These are phyloP conservation scores for Callospermophilus lateralis DNA, from an alignment of 2,113 vertebrate species.

Conservation along the genomic window DNA sequence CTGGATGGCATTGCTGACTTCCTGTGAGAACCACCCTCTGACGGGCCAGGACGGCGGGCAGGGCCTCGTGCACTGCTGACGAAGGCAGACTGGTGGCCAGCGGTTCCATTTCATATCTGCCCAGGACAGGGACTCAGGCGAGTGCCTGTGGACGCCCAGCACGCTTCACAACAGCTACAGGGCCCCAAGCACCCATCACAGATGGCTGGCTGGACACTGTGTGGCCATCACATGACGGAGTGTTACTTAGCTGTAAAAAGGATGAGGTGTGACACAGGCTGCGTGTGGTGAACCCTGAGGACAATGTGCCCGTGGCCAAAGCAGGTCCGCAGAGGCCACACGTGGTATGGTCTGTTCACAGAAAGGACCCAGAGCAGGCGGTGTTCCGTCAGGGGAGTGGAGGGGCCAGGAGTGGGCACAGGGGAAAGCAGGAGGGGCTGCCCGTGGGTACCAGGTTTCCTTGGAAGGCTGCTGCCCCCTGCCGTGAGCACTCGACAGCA, in stretches of 20 bases:
- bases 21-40: fast-evolving
- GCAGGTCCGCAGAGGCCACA: background rate
- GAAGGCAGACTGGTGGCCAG: background rate
- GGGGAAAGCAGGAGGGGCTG: background rate
- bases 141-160: too few species aligned
- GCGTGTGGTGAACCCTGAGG: fast-evolving
- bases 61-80: fast-evolving
- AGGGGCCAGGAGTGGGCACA: background rate
- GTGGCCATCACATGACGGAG: fast-evolving
- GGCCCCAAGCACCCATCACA: fast-evolving
- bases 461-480: background rate
- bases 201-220: fast-evolving
- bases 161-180: fast-evolving
- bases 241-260: fast-evolving
- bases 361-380: fast-evolving
- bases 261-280: fast-evolving
- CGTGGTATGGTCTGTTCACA: fast-evolving
- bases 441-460: fast-evolving
- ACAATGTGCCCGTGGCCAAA: background rate
- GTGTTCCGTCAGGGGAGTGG: background rate
- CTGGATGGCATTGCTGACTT: fast-evolving
- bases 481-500: fast-evolving
- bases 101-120: fast-evolving
- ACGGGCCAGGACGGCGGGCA: fast-evolving
- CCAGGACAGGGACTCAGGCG: fast-evolving